Conservation (phyloP, 2,113 vertebrate genomes). For the Passer domesticus region DNA sequence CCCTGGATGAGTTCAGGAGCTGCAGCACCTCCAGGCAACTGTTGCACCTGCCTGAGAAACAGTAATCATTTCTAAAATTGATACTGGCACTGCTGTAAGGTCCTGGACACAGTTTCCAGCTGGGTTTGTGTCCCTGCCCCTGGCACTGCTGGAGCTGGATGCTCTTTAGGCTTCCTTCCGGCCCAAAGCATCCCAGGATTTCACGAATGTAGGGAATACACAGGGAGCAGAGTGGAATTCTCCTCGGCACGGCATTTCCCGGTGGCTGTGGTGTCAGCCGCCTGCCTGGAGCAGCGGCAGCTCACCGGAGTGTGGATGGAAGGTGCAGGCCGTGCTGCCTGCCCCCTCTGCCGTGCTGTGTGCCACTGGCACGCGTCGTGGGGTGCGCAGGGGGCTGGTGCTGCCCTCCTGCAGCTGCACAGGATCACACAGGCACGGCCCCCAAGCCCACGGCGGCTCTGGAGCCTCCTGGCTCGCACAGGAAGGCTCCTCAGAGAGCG, state of each 20-base stretch:
- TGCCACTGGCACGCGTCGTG: not conserved
- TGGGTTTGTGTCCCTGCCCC: not conserved
- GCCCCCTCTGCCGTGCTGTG: not conserved
- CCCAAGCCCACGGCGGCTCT: too few species aligned
- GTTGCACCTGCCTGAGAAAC: not conserved
- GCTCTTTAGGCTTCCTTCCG: not conserved
- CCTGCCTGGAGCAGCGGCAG: not conserved
- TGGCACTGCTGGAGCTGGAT: not conserved
- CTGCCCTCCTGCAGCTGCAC: too few species aligned
- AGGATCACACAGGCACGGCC: not conserved
- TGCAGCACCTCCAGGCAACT: not conserved
- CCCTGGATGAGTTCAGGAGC: not conserved
- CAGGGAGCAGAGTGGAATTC: not conserved
- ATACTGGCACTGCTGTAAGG: rapidly evolving
- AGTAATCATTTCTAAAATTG: rapidly evolving
- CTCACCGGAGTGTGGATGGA: rapidly evolving
- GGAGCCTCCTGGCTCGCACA: not conserved
- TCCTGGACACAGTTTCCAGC: not conserved
- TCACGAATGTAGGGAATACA: rapidly evolving
- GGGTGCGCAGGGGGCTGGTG: not conserved
- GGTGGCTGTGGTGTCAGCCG: rapidly evolving
- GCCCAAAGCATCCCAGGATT: not conserved
- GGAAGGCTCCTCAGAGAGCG: not conserved
- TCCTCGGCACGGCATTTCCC: not conserved
- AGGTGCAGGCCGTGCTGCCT: not conserved